Evolutionary conservation across 2,888 invertebrate genomes (phyloP), one percentile per base, ranked within the genome.

Genomic region (Nasonovia ribisnigri): DNA sequence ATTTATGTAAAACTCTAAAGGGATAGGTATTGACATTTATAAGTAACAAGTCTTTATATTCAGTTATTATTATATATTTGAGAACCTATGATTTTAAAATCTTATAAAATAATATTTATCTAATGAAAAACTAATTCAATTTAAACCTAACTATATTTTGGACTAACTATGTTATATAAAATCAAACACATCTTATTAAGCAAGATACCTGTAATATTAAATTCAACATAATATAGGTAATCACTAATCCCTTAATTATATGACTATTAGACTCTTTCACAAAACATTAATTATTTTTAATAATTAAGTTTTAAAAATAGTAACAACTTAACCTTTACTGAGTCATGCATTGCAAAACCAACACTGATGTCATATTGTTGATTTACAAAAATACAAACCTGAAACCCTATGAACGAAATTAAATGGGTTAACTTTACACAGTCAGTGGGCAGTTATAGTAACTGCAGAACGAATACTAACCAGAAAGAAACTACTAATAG

Each of bases 301-400:
- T n/a, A n/a, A n/a, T n/a, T 11, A 10, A 20, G 4, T 48, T 67
- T 67, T 88, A 88, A 88, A 90, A 90, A 90, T 90, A 90, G 90
- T 67, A 46, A 5, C 60, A 60, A 48, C 46, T 67, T 60, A 90
- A 67, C 90, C 90, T 90, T 90, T 10, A 67, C 46, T 29, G 20
- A n/a, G n/a, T 46, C n/a, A n/a, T 46, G 29, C 3, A 29, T 90
- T 67, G 46, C n/a, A 90, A 43, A 36, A 46, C 20, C 11, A 67
- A 16, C 29, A 89, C 13, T 89, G 16, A 88, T 89, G 10, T 54
- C 29, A 89, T 29, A 43, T 29, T 29, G 13, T 43, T 0, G 5
- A 57, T 26, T 42, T 42, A 84, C 10, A 84, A 84, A 84, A 48
- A n/a, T 46, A 16, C 46, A 86, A 86, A 86, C n/a, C n/a, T n/a